Conservation (phyloP, 2,113 vertebrate genomes). For the Damaliscus lunatus region DNA sequence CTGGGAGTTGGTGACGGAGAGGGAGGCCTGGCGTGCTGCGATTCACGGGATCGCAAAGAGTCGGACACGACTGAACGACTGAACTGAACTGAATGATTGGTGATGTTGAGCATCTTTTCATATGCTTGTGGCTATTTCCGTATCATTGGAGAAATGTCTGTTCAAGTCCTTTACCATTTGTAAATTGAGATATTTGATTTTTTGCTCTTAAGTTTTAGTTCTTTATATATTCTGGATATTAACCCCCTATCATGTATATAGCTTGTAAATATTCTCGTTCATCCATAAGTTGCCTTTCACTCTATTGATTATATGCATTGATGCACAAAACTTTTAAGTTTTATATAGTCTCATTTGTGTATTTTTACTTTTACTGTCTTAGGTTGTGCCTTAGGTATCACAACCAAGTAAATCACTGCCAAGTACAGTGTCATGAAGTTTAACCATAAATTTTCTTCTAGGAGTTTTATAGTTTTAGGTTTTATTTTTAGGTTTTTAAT, state of each 20-base stretch:
- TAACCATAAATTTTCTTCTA: not conserved
- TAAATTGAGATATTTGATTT: not conserved
- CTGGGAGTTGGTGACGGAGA: no score
- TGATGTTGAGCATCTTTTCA: not conserved
- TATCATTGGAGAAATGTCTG: not conserved
- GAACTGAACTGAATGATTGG: not conserved
- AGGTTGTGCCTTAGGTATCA: not conserved
- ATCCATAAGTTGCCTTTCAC: not conserved
- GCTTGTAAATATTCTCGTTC: not conserved
- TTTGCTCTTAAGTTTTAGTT: not conserved
- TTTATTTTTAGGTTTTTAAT: not conserved
- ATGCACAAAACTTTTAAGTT: not conserved
- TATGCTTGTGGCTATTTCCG: not conserved
- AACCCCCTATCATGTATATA: not conserved
- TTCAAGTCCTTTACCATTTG: not conserved
- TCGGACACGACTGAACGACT: no score
- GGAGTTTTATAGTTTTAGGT: not conserved
- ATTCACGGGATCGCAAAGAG: no score
- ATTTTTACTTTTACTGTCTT: not conserved
- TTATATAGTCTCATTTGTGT: not conserved
- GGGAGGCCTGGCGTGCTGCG: no score
- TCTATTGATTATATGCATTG: not conserved
- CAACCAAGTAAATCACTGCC: not conserved
- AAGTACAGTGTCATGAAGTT: not conserved
- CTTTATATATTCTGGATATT: not conserved